phyloP scores from a whole-genome alignment of 2,888 invertebrate species.

The Cerceris rybyensis region DNA sequence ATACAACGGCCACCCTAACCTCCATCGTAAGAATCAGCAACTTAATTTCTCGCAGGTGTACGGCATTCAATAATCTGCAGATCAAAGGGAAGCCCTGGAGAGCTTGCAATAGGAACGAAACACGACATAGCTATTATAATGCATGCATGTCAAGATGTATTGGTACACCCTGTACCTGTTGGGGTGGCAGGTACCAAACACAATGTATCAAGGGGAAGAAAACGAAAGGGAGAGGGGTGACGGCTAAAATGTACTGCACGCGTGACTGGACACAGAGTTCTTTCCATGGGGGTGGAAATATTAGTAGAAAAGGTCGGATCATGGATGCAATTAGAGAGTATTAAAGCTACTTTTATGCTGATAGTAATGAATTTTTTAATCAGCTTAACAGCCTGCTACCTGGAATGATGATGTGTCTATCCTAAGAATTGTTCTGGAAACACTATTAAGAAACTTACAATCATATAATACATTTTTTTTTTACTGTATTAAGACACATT shows the following conservation, averaged over 20 bases:
- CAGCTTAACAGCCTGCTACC: too few species aligned
- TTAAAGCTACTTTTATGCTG: slow-evolving; percentile 50
- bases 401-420: too few species aligned
- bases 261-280: slow-evolving; percentile 66
- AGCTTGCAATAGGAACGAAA: slow-evolving; percentile 55
- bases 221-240: slow-evolving; percentile 52
- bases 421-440: too few species aligned
- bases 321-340: slow-evolving; percentile 73
- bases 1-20: slow-evolving; percentile 57
- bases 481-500: too few species aligned
- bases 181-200: slow-evolving; percentile 78
- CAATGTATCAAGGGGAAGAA: slow-evolving; percentile 73
- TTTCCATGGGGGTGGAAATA: slow-evolving; percentile 52
- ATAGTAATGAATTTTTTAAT: background rate
- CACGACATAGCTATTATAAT: slow-evolving; percentile 60
- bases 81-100: slow-evolving; percentile 68
- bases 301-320: slow-evolving; percentile 60
- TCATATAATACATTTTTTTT: too few species aligned
- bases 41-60: slow-evolving; percentile 65
- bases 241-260: slow-evolving; percentile 71
- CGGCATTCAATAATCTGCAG: slow-evolving; percentile 60
- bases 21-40: slow-evolving; percentile 43
- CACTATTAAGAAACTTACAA: too few species aligned
- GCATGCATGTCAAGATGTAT: slow-evolving; percentile 49
- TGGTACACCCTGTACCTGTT: slow-evolving; percentile 70